These are phyloP conservation scores for Amphipyra tragopoginis DNA, from an alignment of 2,888 invertebrate genomes.

Conservation along the genomic window DNA sequence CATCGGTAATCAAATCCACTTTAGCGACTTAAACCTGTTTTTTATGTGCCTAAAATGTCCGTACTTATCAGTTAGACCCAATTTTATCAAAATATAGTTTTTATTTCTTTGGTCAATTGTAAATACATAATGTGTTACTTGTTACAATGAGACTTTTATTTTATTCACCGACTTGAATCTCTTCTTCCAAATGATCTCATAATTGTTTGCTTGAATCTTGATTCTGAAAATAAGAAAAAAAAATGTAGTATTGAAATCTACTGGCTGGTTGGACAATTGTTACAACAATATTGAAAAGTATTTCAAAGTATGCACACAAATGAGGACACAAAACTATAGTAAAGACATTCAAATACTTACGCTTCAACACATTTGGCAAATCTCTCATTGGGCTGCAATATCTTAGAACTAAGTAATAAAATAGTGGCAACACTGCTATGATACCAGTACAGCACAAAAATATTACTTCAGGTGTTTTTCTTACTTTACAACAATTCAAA, in stretches of 20 bases:
- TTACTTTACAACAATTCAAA: conserved; percentile 89
- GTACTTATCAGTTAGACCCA: conserved; percentile 54
- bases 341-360: conserved; percentile 67
- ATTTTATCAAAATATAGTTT: conserved; percentile 41
- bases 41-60: conserved; percentile 35
- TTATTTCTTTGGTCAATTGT: conserved; percentile 65
- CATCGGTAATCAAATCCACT: conserved; percentile 91
- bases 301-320: too few relatives aligned
- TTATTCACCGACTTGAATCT: conserved; percentile 61
- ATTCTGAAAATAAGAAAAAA: conserved; percentile 75
- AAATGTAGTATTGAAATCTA: not conserved
- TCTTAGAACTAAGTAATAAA: conserved; percentile 90
- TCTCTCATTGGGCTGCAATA: conserved; percentile 85
- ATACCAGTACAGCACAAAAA: conserved; percentile 88
- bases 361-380: conserved; percentile 83
- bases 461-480: conserved; percentile 88
- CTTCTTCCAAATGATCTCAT: conserved; percentile 73
- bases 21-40: conserved; percentile 22
- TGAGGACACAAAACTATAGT: not conserved
- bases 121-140: conserved; percentile 58
- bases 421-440: conserved; percentile 86
- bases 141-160: conserved; percentile 48
- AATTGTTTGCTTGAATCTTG: conserved; percentile 84
- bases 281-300: too few relatives aligned
- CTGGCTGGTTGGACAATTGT: too few relatives aligned